Evolutionary conservation across 53 echinoderm and acorn worm species (phyloP), one percentile per base, ranked within the genome.

Genomic region (Holothuria scabra): DNA sequence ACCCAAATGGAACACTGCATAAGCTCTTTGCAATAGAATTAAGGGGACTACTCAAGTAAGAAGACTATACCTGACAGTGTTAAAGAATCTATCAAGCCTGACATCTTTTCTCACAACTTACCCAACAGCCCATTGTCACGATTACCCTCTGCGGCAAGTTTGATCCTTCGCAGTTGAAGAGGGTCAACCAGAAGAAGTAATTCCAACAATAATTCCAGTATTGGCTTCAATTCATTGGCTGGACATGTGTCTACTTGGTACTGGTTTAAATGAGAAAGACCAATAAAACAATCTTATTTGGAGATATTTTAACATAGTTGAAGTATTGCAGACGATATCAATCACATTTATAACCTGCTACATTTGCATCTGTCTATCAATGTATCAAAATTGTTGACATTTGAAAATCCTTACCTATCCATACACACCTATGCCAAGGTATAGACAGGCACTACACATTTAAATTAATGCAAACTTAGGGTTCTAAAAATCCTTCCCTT

Each of bases 171-270:
- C 41, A 87, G 67, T 83, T 97, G 97, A 46, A 97, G 84, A 2
- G 93, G 92, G 48, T 97, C 97, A n/a, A 94, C 89, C 66, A 97
- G 65, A 28, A 92, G 87, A 41, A 97, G 83, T 66, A 97, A 78
- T 85, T 97, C 94, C 70, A 94, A 87, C 29, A 97, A 62, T n/a
- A 97, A 75, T 9, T 84, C 87, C 44, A 94, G 86, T 65, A 97
- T 85, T 34, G 86, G 90, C 85, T 93, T 97, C 91, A 97, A 81
- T 72, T 97, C 97, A 94, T 94, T 94, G 89, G 94, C 89, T 19
- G 94, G 97, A 5, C 91, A 92, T 44, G 93, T 72, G 2, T 89
- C 84, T 69, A 97, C 87, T 89, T 97, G 97, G 68, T 81, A 84
- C 97, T 97, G 87, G 13, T 28, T 14, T 24, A 28, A 38, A 82